Base-by-base conservation (phyloP, 2,888 invertebrate species). In the Platycheirus albimanus region DNA sequence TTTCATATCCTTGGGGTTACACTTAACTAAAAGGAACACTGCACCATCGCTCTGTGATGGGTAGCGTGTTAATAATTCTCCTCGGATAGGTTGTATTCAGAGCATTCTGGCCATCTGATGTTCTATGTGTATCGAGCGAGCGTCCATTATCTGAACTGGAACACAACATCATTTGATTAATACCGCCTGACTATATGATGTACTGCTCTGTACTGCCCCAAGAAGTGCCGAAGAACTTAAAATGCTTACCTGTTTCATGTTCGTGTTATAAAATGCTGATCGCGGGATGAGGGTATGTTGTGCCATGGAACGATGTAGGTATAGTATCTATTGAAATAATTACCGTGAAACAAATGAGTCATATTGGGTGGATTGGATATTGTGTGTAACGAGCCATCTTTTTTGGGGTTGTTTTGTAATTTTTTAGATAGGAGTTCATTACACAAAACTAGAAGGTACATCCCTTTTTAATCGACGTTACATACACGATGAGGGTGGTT, bases 321-420 rank as follows among this genome's bases (percentile, higher is more conserved):
- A n/a, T n/a, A n/a, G n/a, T n/a, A n/a, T n/a, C n/a, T n/a, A n/a
- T n/a, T n/a, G n/a, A n/a, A n/a, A n/a, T 81, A 81, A 81, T 77
- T 81, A 77, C 76, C 81, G 67, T 81, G 81, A 81, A 81, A 81
- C 63, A 54, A 81, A 81, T 81, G 81, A 76, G 71, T 81, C 81
- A 81, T 58, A 56, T 61, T 52, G 64, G 70, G 30, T 17, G 52
- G 2, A 5, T 24, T 20, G 66, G 41, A 63, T 47, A 58, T 43
- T 74, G 8, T 56, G 3, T 56, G 19, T 11, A 38, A n/a, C n/a
- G n/a, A n/a, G 41, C 13, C 19, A 56, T 41, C n/a, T 49, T 28
- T 45, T 1, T 13, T 45, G 24, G 49, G 49, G 28, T 28, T 49
- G 49, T 28, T 33, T 52, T 51, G 15, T 28, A 7, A 13, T 43